Percentiles rank a stretch among this genome's conserved stretches.
phyloP scores from a whole-genome alignment of 2,113 vertebrate genomes.

The Phaetusa simplex region DNA sequence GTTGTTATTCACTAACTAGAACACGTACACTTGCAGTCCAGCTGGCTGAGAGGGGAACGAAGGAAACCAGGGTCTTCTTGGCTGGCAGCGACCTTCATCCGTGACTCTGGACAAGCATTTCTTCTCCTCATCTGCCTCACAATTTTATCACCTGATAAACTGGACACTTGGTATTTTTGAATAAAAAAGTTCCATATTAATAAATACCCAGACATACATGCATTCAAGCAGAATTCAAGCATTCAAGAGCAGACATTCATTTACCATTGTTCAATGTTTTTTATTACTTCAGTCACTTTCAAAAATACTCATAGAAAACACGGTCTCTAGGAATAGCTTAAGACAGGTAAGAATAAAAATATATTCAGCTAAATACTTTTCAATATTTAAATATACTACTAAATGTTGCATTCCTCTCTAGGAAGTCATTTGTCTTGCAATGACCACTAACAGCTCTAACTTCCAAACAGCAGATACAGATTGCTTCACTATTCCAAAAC shows the following conservation, averaged over 20 bases:
- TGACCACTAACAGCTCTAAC: background rate
- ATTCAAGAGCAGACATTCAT: background rate
- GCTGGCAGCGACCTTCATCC: background rate
- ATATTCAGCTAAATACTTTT: background rate
- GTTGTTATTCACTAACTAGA: background rate
- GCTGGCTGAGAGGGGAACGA: background rate
- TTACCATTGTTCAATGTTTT: background rate
- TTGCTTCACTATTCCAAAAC: background rate
- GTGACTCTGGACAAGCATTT: background rate
- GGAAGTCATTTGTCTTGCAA: background rate
- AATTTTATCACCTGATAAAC: background rate
- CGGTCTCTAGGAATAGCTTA: background rate
- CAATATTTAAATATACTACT: background rate
- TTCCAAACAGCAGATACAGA: background rate
- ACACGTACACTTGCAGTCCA: background rate
- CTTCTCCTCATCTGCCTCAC: background rate
- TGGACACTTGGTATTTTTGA: background rate
- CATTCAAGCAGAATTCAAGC: background rate
- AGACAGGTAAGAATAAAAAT: background rate
- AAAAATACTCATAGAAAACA: background rate
- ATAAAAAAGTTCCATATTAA: background rate
- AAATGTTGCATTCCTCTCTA: background rate
- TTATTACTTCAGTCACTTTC: background rate
- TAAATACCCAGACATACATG: background rate
- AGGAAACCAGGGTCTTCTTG: background rate